Evolutionary conservation across 2,888 invertebrate species (phyloP), one percentile per base, ranked within the genome.

Genomic region (Apamea crenata): DNA sequence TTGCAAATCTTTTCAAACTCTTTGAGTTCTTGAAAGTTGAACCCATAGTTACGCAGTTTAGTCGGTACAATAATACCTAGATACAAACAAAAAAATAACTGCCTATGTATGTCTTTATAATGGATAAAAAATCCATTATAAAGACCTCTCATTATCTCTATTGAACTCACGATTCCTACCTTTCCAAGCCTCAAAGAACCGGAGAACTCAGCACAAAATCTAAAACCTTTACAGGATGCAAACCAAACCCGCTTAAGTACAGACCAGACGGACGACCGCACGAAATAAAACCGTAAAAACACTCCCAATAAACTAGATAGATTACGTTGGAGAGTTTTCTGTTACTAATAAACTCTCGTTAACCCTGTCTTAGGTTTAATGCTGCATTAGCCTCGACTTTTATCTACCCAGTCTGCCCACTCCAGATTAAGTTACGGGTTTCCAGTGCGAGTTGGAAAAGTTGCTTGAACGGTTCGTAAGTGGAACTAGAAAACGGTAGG

Each of bases 321-420:
- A 87, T 87, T 81, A 80, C 77, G 76, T 69, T 77, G 71, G 72
- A 83, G 83, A 83, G 82, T 80, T 74, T 84, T 81, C 83, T 81
- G 85, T 87, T 87, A 81, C 89, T 89, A 88, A 87, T 88, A 88
- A 89, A 89, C 76, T 87, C 85, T 89, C 83, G 89, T 88, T 89
- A 88, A 82, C 65, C 80, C 67, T 81, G 87, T 88, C 88, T 85
- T 77, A 83, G 82, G 83, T 82, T 85, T 82, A 83, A 89, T 81
- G 88, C 80, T 66, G 78, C 85, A 81, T 87, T 89, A 87, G 85
- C 77, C 79, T 65, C 76, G 75, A 81, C 80, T 87, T 80, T 87
- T 88, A 89, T 87, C 88, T 82, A 75, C 81, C 75, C 47, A 84
- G 82, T 87, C 89, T 82, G 59, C 83, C 81, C 83, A 84, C 83